Conservation (phyloP, 2,113 vertebrate genomes). For the Elgaria multicarinata region DNA sequence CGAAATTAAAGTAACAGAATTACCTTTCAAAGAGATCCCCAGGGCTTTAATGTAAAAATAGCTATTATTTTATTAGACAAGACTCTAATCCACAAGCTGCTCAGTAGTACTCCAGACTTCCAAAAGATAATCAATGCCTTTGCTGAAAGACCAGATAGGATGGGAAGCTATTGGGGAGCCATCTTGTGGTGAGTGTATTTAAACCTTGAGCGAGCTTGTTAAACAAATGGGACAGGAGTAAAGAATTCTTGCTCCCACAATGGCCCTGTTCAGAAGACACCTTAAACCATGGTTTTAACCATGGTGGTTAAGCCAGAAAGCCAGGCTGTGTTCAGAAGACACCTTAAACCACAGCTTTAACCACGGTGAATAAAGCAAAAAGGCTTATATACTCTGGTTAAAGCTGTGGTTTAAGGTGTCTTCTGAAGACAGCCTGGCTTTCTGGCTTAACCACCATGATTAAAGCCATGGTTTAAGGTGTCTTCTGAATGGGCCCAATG, state of each 20-base stretch:
- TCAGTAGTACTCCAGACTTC: constrained; percentile 65
- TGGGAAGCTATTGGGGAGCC: constrained; percentile 64
- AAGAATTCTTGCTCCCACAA: neutral
- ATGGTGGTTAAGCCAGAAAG: too few species aligned
- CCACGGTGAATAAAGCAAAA: too few species aligned
- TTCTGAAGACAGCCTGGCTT: too few species aligned
- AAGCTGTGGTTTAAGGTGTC: too few species aligned
- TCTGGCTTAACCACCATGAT: too few species aligned
- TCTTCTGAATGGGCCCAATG: too few species aligned
- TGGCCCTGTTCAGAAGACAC: too few species aligned
- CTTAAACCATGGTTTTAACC: too few species aligned
- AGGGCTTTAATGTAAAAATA: constrained; percentile 77
- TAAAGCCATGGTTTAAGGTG: too few species aligned
- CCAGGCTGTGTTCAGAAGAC: too few species aligned
- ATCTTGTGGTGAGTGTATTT: constrained; percentile 66
- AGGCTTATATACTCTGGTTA: too few species aligned
- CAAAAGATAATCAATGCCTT: constrained; percentile 72
- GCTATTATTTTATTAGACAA: constrained; percentile 78
- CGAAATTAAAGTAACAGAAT: constrained; percentile 77
- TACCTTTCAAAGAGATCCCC: constrained; percentile 74
- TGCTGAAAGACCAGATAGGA: constrained; percentile 46
- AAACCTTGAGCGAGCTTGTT: constrained; percentile 11
- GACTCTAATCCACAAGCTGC: constrained; percentile 71
- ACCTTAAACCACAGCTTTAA: too few species aligned
- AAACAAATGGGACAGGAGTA: neutral